Evolutionary conservation across 2,113 vertebrate genomes (phyloP).

Genomic region (Rhodinocichla rosea): DNA sequence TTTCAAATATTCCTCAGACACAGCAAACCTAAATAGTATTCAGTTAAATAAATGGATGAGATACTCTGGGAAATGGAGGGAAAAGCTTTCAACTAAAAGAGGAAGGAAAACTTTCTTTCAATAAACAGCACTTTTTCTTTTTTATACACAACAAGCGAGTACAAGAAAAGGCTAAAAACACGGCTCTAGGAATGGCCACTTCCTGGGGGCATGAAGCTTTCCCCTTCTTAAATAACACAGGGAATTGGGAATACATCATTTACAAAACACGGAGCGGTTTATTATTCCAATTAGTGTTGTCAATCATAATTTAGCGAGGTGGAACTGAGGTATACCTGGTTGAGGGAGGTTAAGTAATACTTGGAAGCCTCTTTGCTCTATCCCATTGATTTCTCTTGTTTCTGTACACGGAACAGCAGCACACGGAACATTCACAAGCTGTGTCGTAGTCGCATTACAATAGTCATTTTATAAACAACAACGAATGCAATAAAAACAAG

Average conservation of each 20-base stretch:
- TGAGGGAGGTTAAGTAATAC: constrained; percentile 97
- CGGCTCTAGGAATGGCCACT: constrained; percentile 83
- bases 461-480: constrained; percentile 90
- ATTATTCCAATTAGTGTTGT: constrained; percentile 84
- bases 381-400: constrained; percentile 86
- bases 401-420: constrained; percentile 95
- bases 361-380: constrained; percentile 89
- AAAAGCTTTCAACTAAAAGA: constrained; percentile 67
- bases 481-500: constrained; percentile 86
- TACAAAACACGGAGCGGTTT: constrained; percentile 76
- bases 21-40: constrained; percentile 81
- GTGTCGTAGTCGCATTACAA: constrained; percentile 97
- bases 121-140: constrained; percentile 70
- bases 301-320: constrained; percentile 82
- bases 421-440: constrained; percentile 99
- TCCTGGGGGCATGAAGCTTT: constrained; percentile 79
- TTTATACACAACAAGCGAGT: constrained; percentile 77
- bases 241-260: constrained; percentile 76
- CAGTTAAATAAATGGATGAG: constrained; percentile 69
- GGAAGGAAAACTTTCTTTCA: constrained; percentile 54
- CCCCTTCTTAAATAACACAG: constrained; percentile 80
- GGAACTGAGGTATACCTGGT: constrained; percentile 99
- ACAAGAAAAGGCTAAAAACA: constrained; percentile 76
- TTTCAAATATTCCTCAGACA: constrained; percentile 81
- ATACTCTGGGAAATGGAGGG: constrained; percentile 65